Conservation (phyloP, 2,888 invertebrate species). For the Coelinius sp. region DNA sequence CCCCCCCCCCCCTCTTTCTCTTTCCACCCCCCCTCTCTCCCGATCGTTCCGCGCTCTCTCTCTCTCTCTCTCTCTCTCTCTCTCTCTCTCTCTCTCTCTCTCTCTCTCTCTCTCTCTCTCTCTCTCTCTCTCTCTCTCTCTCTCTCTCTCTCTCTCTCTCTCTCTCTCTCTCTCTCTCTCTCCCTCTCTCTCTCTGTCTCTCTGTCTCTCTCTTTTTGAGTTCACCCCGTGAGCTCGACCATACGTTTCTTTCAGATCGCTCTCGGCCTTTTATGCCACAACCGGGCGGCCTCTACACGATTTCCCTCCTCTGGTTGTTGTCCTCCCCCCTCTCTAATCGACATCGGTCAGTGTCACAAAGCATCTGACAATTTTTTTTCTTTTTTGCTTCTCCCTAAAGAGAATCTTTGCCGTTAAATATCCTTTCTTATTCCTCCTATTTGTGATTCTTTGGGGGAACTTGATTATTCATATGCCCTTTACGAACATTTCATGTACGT, state of each 20-base stretch:
- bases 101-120: neutral
- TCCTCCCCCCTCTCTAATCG: constrained; percentile 24
- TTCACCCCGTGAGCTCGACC: constrained; percentile 11
- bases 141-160: constrained; percentile 41
- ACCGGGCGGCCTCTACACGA: constrained; percentile 24
- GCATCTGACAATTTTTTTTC: constrained; percentile 25
- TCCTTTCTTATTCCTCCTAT: neutral
- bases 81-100: constrained; percentile 18
- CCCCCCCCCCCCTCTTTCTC: constrained; percentile 47
- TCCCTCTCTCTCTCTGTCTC: constrained; percentile 17
- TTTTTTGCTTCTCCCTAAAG: neutral
- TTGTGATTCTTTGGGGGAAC: neutral
- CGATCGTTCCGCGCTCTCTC: too few species aligned
- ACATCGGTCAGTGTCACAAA: constrained; percentile 41
- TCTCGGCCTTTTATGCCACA: constrained; percentile 41
- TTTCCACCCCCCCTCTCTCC: constrained; percentile 45
- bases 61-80: constrained; percentile 4
- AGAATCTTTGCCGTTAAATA: neutral
- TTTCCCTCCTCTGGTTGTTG: constrained; percentile 4
- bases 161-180: constrained; percentile 4
- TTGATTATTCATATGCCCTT: constrained; percentile 13
- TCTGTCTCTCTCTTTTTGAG: neutral
- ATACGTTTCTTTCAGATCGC: constrained; percentile 40
- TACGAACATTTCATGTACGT: constrained; percentile 8
- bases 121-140: constrained; percentile 46